These are phyloP conservation scores for Chaetodon auriga DNA, from an alignment of 2,113 vertebrate species.

Conservation along the genomic window DNA sequence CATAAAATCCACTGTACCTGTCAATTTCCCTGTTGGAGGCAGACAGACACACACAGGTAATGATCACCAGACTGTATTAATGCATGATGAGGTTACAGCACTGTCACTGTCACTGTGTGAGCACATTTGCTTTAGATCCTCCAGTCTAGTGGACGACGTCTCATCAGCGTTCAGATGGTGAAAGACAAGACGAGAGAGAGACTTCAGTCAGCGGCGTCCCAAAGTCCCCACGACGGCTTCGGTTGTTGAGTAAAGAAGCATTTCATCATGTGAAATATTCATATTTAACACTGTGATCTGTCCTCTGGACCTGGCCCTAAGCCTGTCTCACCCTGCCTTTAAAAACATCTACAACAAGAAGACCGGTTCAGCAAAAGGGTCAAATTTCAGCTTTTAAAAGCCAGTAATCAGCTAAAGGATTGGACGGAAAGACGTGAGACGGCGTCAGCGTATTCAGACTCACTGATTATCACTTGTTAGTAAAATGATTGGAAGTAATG, in stretches of 20 bases:
- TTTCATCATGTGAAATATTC: neutral
- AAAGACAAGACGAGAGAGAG: neutral
- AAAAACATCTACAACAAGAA: neutral
- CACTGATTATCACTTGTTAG: neutral
- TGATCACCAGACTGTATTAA: slow-evolving; percentile 19
- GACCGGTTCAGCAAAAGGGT: neutral
- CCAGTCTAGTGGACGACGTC: neutral
- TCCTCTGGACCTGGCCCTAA: neutral
- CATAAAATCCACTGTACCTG: slow-evolving; percentile 69
- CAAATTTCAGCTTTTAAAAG: neutral
- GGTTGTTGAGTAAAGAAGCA: neutral
- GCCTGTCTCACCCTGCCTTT: neutral
- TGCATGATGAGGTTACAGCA: neutral
- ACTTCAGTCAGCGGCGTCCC: neutral
- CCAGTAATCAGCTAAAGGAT: neutral
- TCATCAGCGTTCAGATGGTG: neutral
- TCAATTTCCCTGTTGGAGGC: slow-evolving; percentile 63
- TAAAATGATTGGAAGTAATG: neutral
- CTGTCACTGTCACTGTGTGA: neutral
- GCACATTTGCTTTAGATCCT: neutral
- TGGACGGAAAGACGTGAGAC: neutral
- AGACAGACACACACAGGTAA: slow-evolving; percentile 54
- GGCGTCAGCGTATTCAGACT: neutral
- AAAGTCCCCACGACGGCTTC: too few species aligned
- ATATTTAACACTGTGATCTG: neutral